Base-by-base conservation (phyloP, 2,113 vertebrate species). In the Phylloscopus whistleri region DNA sequence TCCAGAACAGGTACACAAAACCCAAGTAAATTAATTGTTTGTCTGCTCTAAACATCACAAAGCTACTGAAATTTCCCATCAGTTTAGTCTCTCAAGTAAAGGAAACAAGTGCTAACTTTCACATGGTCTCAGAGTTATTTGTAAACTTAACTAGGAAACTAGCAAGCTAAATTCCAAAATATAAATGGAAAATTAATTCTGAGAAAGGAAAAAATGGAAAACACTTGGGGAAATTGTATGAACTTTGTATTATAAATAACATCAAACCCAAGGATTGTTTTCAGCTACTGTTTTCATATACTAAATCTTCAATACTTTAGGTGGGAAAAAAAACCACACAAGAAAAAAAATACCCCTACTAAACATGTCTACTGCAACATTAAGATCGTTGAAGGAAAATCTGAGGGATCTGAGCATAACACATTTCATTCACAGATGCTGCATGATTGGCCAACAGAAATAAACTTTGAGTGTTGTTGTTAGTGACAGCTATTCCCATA, bases 301-400 rank as follows among this genome's bases (percentile, higher is more conserved):
- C 10, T 49, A 39, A 43, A 37, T 37, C 3, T 46, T 33, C 49
- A 86, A 41, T 4, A 13, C 4, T 56, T 49, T 20, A 33, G 4
- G 7, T 6, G 7, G 5, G 3, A 0, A 3, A 5, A 18, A 4
- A 30, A 11, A 7, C 2, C 10, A 49, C 48, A 60, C 21, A 33
- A 79, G 5, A 9, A 55, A 64, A 64, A 26, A 52, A 39, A 33
- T 3, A 33, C 9, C 9, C 7, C 49, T 39, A 46, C 39, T 41
- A 91, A 83, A 52, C 23, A 13, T 67, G 31, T 21, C 21, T 79
- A 58, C 16, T 56, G n/a, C 39, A 66, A 37, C 22, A 58, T 46
- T 53, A 67, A 64, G 24, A 35, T 7, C 52, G 15, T 10, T 35
- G 31, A 46, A 78, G 52, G 9, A 72, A 48, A 46, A 52, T 16